Evolutionary conservation across 2,888 invertebrate species (phyloP).

Genomic region (Papilio demoleus): DNA sequence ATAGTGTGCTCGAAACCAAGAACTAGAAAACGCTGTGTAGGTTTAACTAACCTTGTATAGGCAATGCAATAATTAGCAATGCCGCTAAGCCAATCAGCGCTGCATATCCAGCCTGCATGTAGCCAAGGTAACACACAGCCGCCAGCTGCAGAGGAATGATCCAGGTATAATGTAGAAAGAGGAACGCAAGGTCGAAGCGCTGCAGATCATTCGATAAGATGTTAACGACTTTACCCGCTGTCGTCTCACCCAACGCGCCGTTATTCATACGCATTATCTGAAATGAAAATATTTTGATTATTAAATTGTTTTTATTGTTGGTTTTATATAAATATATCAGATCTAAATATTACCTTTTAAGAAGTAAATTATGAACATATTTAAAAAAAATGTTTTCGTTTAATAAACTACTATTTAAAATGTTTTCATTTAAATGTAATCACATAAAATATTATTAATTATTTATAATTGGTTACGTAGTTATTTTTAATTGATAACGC

Average conservation of each 20-base stretch:
- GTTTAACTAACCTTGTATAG: conserved; percentile 86
- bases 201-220: conserved; percentile 94
- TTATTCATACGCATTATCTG: conserved; percentile 79
- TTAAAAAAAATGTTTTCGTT: no score
- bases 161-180: conserved; percentile 91
- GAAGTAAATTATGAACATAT: no score
- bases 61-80: conserved; percentile 87
- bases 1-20: no score
- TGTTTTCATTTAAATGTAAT: no score
- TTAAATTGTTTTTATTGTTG: background rate
- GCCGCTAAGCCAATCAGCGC: conserved; percentile 87
- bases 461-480: no score
- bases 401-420: no score
- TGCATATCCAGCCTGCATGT: conserved; percentile 85
- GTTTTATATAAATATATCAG: no score
- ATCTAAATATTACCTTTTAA: no score
- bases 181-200: conserved; percentile 90
- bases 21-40: background rate
- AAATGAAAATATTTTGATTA: conserved; percentile 24
- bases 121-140: conserved; percentile 88
- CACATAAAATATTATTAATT: no score
- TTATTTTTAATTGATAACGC: no score
- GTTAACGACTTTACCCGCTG: conserved; percentile 94
- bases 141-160: conserved; percentile 87
- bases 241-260: conserved; percentile 89